Percentiles rank a stretch among this genome's conserved stretches.
Conservation (phyloP, 1,140 invertebrate genomes). For the Cydia fagiglandana region DNA sequence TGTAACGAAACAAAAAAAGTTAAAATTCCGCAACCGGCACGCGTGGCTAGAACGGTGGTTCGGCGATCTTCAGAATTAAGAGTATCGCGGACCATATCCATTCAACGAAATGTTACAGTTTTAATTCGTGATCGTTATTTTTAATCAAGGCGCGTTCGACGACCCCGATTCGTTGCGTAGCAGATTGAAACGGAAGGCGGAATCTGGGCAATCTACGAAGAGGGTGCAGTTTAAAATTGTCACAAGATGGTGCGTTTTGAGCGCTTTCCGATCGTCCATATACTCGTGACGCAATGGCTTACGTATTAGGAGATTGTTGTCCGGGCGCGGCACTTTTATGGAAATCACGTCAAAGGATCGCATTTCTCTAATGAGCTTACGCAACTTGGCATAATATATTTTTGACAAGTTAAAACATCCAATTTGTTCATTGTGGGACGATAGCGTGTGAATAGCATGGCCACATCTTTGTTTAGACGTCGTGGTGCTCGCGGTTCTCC, state of each 20-base stretch:
- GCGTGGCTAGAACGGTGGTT: conserved; percentile 32
- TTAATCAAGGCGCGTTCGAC: conserved; percentile 50
- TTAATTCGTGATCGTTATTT: conserved; percentile 50
- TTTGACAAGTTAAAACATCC: conserved; percentile 41
- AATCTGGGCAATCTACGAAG: conserved; percentile 37
- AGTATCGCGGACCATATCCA: conserved; percentile 33
- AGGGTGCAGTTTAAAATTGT: conserved; percentile 28
- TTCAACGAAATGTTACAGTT: conserved; percentile 39
- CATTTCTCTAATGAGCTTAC: conserved; percentile 49
- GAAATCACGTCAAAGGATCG: conserved; percentile 38
- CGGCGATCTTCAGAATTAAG: conserved; percentile 36
- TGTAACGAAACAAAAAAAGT: conserved; percentile 21
- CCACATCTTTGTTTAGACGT: conserved; percentile 52
- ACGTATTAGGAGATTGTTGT: conserved; percentile 41
- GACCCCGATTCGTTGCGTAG: conserved; percentile 45
- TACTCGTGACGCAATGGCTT: conserved; percentile 37
- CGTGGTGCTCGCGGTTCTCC: conserved; percentile 62
- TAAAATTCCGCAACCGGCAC: conserved; percentile 21
- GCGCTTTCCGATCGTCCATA: conserved; percentile 16
- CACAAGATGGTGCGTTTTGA: conserved; percentile 18
- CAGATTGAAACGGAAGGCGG: conserved; percentile 46
- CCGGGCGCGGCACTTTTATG: conserved; percentile 39
- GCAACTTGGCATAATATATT: conserved; percentile 44
- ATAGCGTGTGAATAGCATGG: conserved; percentile 53
- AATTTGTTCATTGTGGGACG: conserved; percentile 37